Conservation (phyloP, 2,888 invertebrate genomes). For the Drosophila neoperkinsi region DNA sequence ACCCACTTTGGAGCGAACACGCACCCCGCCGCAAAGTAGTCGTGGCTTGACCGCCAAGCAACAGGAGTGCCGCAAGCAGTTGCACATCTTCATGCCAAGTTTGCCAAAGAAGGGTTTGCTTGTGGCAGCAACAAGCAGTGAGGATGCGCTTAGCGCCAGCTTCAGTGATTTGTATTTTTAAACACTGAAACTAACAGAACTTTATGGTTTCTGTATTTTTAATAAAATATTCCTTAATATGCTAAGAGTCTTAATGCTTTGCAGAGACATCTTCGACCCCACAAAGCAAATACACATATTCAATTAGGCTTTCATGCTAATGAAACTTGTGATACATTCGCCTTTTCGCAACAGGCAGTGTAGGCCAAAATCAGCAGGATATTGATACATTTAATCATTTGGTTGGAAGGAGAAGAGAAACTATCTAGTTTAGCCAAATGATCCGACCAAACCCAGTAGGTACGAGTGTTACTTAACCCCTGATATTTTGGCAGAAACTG, state of each 20-base stretch:
- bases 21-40: slow-evolving; percentile 68
- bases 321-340: neutral
- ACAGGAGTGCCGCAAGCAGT: slow-evolving; percentile 87
- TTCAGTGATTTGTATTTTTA: slow-evolving; percentile 77
- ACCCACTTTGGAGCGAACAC: slow-evolving; percentile 37
- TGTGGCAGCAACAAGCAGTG: slow-evolving; percentile 40
- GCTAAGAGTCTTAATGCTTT: neutral
- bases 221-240: neutral
- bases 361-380: neutral
- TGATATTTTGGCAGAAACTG: neutral
- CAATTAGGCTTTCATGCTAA: neutral
- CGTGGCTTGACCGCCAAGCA: slow-evolving; percentile 41
- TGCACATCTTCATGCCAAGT: slow-evolving; percentile 91
- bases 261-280: neutral
- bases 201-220: neutral
- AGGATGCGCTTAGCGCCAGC: slow-evolving; percentile 77
- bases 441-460: neutral
- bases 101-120: slow-evolving; percentile 86
- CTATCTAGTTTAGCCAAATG: neutral
- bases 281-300: neutral
- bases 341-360: neutral
- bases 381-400: neutral
- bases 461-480: neutral
- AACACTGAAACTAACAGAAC: slow-evolving; percentile 7
- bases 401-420: neutral